Conservation (phyloP, 2,797 vertebrate species). For the Australoheros facetus region DNA sequence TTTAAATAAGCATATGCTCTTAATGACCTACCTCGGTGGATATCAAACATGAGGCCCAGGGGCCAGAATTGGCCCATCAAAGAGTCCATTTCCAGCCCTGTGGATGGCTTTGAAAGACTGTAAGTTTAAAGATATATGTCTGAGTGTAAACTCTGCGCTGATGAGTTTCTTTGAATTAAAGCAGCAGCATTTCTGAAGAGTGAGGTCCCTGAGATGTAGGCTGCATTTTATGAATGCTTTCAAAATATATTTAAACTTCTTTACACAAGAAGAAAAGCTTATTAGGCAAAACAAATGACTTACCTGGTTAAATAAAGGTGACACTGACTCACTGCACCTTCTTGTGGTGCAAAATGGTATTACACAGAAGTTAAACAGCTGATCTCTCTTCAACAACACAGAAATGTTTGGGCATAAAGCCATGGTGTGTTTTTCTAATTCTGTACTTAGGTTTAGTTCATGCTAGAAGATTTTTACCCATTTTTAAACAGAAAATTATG, state of each 20-base stretch:
- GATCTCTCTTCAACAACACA: rapidly evolving
- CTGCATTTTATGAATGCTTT: neutral
- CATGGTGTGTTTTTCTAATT: rapidly evolving
- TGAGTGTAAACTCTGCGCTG: neutral
- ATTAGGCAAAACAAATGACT: no score
- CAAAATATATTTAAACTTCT: neutral
- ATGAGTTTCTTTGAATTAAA: neutral
- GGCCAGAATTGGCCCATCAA: neutral
- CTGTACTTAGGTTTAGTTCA: neutral
- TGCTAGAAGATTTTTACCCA: neutral
- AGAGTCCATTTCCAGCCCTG: neutral
- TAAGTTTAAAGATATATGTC: neutral
- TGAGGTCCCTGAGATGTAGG: neutral
- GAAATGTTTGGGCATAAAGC: no score
- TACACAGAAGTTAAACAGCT: neutral
- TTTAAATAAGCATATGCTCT: neutral
- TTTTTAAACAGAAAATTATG: neutral
- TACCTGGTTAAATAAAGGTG: no score
- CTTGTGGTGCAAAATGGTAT: neutral
- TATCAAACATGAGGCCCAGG: neutral
- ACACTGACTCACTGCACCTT: neutral
- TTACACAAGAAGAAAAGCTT: neutral
- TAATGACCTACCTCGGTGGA: neutral
- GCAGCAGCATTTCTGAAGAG: neutral
- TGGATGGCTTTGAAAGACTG: neutral